Conservation (phyloP, 2,113 vertebrate species). For the Channa maculata region DNA sequence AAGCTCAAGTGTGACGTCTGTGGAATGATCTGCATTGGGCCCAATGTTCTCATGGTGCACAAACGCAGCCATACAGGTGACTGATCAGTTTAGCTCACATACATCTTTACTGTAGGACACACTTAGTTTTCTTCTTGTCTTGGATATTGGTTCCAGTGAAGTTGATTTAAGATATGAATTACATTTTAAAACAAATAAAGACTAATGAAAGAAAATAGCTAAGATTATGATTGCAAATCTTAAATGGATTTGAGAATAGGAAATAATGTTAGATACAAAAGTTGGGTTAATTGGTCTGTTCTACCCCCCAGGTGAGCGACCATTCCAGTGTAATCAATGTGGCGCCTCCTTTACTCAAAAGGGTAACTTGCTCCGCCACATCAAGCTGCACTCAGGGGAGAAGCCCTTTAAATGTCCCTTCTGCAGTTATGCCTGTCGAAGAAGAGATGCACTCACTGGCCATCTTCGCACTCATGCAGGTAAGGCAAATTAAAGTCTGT, state of each 20-base stretch:
- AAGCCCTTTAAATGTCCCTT: slow-evolving; percentile 99
- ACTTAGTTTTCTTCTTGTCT: not conserved
- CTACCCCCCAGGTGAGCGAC: slow-evolving; percentile 88
- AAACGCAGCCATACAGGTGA: slow-evolving; percentile 98
- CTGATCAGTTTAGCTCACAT: slow-evolving; percentile 13
- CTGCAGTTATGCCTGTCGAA: slow-evolving; percentile 95
- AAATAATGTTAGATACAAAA: not conserved
- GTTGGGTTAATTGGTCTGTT: slow-evolving; percentile 37
- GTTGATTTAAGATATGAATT: too few species aligned
- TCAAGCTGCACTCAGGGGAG: slow-evolving; percentile 97
- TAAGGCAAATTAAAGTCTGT: slow-evolving; percentile 70
- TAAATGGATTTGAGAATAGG: not conserved
- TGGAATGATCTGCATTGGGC: slow-evolving; percentile 98
- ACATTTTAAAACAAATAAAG: too few species aligned
- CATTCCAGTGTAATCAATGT: slow-evolving; percentile 98
- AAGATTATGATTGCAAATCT: not conserved
- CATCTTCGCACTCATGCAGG: slow-evolving; percentile 97
- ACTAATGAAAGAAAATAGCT: too few species aligned
- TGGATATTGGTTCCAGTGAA: too few species aligned
- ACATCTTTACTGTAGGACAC: too few species aligned
- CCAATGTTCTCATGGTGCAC: slow-evolving; percentile 98
- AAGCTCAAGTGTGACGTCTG: slow-evolving; percentile 97
- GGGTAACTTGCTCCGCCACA: slow-evolving; percentile 96
- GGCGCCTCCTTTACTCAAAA: slow-evolving; percentile 99
- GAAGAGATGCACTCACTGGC: slow-evolving; percentile 93